Base-by-base conservation (phyloP, 1,140 invertebrate genomes). In the Drosophila trapezifrons region DNA sequence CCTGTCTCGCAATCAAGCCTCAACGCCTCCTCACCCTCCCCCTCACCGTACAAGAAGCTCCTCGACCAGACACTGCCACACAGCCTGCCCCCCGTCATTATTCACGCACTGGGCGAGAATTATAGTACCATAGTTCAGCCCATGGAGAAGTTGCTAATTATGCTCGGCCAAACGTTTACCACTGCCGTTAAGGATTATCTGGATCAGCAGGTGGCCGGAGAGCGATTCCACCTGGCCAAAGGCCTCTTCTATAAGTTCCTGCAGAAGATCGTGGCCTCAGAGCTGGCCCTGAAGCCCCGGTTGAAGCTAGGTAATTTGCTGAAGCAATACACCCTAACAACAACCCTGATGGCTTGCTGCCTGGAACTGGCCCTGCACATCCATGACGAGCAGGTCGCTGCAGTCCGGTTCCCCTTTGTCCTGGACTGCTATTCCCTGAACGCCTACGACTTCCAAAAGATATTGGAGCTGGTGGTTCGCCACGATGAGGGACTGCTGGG, bases 381-480 rank as follows among this genome's bases (percentile, higher is more conserved):
- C 0, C 98, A 97, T 87, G 93, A 93, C 15, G 95, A 96, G 35
- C 43, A 96, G 29, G 95, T 96, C 62, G 35, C 35, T 1, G 13
- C 9, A 6, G 93, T 95, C 59, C 94, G 95, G 46, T 99, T 99
- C 92, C 98, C 98, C 0, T 98, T 98, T 95, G 95, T 99, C 49
- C 92, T 99, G n/a, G 95, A 97, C 15, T 95, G 96, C 29, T 95
- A 98, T 64, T 93, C 94, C 22, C 91, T 99, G 1, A 95, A 96
- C 58, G 94, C 97, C 0, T 98, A 97, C 91, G 94, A 98, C 89
- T 99, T 99, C 92, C 99, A 99, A 90, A 98, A 98, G 94, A 96
- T 99, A 12, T 97, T 99, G 71, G 98, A 99, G 93, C 93, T 98
- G 9, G 95, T 99, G 42, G 97, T 99, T 18, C 93, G 97, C 46